Evolutionary conservation across 2,797 vertebrate genomes (phyloP).

Genomic region (Oryzias dopingdopingensis): DNA sequence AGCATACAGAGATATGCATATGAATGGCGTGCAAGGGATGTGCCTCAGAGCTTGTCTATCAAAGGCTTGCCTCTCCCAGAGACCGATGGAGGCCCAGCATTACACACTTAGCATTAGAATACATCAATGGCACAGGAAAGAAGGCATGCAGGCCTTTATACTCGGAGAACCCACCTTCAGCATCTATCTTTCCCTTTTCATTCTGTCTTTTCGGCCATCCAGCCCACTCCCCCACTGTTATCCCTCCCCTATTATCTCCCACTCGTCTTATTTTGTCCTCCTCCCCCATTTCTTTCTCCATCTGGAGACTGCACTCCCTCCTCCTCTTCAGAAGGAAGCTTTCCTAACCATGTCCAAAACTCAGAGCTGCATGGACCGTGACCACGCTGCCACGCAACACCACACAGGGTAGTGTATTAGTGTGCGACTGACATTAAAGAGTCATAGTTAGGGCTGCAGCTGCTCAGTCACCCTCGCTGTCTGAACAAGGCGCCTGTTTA

Average conservation of each 20-base stretch:
- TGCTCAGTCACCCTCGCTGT: conserved; percentile 53
- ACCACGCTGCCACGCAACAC: conserved; percentile 59
- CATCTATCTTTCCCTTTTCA: conserved; percentile 62
- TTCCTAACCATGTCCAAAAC: conserved; percentile 71
- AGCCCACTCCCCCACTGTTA: conserved; percentile 52
- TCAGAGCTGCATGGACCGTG: conserved; percentile 64
- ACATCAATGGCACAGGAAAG: conserved; percentile 68
- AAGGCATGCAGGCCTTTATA: conserved; percentile 67
- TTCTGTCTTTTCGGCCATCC: conserved; percentile 58
- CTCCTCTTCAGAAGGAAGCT: conserved; percentile 58
- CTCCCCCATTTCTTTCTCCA: conserved; percentile 25
- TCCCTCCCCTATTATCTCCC: conserved; percentile 62
- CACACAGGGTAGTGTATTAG: conserved; percentile 36
- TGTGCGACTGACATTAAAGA: conserved; percentile 55
- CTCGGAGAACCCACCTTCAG: conserved; percentile 64
- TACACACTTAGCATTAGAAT: conserved; percentile 77
- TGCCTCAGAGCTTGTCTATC: conserved; percentile 60
- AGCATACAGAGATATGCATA: conserved; percentile 64
- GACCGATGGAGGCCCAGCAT: conserved; percentile 61
- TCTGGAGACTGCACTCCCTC: conserved; percentile 52
- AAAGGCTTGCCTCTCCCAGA: conserved; percentile 62
- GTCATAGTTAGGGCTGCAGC: conserved; percentile 53
- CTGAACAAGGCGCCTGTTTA: conserved; percentile 46
- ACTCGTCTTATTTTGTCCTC: conserved; percentile 33
- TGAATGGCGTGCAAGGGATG: conserved; percentile 65